A percentile compares a stretch with the other conserved stretches of the same genome.
These are phyloP conservation scores for Rhea pennata DNA, from an alignment of 2,113 vertebrate species.

Conservation along the genomic window DNA sequence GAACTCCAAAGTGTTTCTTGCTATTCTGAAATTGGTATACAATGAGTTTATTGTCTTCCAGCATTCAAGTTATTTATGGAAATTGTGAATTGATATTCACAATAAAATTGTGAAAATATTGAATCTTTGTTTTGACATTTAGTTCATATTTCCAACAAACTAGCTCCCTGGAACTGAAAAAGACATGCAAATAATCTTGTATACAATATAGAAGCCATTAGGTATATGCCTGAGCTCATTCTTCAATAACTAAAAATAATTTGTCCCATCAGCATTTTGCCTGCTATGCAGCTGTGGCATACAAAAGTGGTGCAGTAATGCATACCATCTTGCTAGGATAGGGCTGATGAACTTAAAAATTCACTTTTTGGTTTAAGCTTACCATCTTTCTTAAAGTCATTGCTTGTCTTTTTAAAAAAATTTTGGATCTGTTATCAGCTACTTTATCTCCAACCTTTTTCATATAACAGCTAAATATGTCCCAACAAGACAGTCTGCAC, in stretches of 20 bases:
- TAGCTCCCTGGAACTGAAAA: background rate
- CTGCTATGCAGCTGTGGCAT: background rate
- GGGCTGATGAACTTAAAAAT: background rate
- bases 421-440: background rate
- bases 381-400: background rate
- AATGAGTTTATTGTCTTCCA: background rate
- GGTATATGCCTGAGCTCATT: background rate
- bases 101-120: background rate
- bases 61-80: background rate
- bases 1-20: background rate
- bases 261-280: background rate
- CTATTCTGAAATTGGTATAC: background rate
- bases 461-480: background rate
- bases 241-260: background rate
- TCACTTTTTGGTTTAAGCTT: background rate
- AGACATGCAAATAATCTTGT: background rate
- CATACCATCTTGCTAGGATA: background rate
- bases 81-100: background rate
- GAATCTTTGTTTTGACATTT: background rate
- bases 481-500: background rate
- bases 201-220: background rate
- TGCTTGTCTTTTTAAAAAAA: background rate
- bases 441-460: background rate
- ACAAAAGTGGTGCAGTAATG: background rate
- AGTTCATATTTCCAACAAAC: background rate